Conservation (phyloP, 2,113 vertebrate genomes). For the Petromus typicus region DNA sequence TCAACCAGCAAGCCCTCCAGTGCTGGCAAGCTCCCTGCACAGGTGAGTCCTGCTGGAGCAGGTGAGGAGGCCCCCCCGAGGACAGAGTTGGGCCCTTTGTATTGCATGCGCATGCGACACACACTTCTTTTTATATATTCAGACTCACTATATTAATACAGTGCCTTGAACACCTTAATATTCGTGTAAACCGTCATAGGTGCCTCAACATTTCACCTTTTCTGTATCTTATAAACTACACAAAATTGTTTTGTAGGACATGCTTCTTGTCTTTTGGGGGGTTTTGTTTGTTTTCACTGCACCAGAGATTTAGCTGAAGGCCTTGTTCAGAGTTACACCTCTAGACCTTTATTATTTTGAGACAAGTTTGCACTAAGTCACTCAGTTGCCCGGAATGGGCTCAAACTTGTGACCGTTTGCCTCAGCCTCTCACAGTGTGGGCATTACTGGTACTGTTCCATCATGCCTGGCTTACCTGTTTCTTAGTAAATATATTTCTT, state of each 20-base stretch:
- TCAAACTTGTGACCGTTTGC: not conserved
- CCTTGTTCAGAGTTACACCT: not conserved
- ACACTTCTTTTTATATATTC: not conserved
- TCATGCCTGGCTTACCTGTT: not conserved
- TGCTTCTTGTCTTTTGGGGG: not conserved
- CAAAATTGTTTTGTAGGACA: not conserved
- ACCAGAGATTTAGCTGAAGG: not conserved
- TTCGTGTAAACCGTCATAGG: not conserved
- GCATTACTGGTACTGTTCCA: not conserved
- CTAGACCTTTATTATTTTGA: not conserved
- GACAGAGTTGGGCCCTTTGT: accelerated
- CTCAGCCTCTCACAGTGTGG: not conserved
- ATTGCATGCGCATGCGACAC: no score
- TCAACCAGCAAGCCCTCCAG: conserved; percentile 99
- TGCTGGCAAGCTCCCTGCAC: conserved; percentile 96
- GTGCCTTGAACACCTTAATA: not conserved
- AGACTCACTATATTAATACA: not conserved
- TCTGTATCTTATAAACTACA: not conserved
- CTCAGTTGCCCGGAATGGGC: not conserved
- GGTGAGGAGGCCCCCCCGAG: accelerated
- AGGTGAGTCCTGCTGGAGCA: conserved; percentile 87
- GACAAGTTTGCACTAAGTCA: not conserved
- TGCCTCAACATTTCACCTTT: not conserved
- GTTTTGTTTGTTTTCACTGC: not conserved
- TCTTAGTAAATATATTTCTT: not conserved